Conservation (phyloP, 2,888 invertebrate genomes). For the Agrypnus murinus region DNA sequence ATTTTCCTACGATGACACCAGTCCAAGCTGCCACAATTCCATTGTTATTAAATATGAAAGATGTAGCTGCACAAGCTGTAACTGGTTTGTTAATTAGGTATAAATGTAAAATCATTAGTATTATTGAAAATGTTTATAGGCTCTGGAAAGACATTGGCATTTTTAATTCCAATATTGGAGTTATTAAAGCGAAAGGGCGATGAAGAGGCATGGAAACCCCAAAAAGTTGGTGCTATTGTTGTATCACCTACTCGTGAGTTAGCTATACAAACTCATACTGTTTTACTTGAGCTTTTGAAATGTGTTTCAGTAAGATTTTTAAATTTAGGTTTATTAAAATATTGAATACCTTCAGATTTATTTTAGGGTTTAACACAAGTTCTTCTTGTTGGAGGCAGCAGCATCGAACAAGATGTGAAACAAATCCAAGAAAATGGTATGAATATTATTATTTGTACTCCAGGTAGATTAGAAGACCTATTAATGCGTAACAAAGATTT, state of each 20-base stretch:
- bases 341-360: constrained; percentile 26
- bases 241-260: constrained; percentile 97
- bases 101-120: too few species aligned
- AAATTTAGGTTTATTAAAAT: background rate
- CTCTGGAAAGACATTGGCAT: constrained; percentile 98
- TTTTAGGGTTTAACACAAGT: constrained; percentile 73
- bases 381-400: constrained; percentile 88
- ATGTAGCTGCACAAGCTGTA: constrained; percentile 98
- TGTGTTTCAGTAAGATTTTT: constrained; percentile 68
- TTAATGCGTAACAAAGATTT: constrained; percentile 81
- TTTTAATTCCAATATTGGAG: constrained; percentile 93
- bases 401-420: constrained; percentile 83
- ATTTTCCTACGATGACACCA: constrained; percentile 77
- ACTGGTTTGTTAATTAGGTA: constrained; percentile 73
- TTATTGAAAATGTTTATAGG: constrained; percentile 72
- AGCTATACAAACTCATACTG: constrained; percentile 90
- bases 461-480: constrained; percentile 93
- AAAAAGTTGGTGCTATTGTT: constrained; percentile 90
- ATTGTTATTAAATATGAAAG: constrained; percentile 90
- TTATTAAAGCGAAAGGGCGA: constrained; percentile 80
- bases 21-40: constrained; percentile 92
- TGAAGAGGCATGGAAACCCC: constrained; percentile 78
- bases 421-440: constrained; percentile 80
- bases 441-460: constrained; percentile 95
- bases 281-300: constrained; percentile 72